A percentile compares a stretch with the other conserved stretches of the same genome.
Conservation (phyloP, 2,888 invertebrate genomes). For the Eupithecia tripunctaria region DNA sequence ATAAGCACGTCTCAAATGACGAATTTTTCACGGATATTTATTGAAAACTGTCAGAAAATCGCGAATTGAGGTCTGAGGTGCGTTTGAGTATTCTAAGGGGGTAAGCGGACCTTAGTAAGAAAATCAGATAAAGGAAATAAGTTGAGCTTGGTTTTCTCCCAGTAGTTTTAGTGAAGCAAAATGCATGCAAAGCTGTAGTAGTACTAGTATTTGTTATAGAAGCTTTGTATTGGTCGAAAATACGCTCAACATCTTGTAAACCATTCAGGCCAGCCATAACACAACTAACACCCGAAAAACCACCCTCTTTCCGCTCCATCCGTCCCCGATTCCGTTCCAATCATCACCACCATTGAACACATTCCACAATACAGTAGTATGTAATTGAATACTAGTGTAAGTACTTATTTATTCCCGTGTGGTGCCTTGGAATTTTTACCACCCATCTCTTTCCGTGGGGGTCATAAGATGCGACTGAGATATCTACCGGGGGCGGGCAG, state of each 20-base stretch:
- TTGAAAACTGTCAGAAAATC: too few relatives aligned
- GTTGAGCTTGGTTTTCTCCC: background rate
- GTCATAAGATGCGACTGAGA: too few relatives aligned
- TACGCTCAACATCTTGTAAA: background rate
- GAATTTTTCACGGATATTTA: too few relatives aligned
- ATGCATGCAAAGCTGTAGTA: background rate
- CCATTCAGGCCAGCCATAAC: background rate
- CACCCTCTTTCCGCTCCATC: background rate
- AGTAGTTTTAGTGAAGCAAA: too few relatives aligned
- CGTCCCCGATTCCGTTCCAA: background rate
- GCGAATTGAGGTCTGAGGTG: too few relatives aligned
- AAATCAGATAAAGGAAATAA: background rate
- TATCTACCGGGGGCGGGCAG: too few relatives aligned
- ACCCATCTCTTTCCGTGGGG: too few relatives aligned
- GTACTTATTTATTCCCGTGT: too few relatives aligned
- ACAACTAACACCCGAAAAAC: background rate
- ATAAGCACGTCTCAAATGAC: too few relatives aligned
- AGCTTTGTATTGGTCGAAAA: background rate
- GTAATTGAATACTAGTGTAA: background rate
- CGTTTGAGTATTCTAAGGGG: too few relatives aligned
- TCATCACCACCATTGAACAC: slow-evolving; percentile 5
- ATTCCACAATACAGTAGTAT: background rate
- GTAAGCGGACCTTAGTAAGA: background rate
- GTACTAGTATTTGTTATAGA: background rate
- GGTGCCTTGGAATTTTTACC: too few relatives aligned